Evolutionary conservation across 2,888 invertebrate species (phyloP).

Genomic region (Cerceris ruficornis): DNA sequence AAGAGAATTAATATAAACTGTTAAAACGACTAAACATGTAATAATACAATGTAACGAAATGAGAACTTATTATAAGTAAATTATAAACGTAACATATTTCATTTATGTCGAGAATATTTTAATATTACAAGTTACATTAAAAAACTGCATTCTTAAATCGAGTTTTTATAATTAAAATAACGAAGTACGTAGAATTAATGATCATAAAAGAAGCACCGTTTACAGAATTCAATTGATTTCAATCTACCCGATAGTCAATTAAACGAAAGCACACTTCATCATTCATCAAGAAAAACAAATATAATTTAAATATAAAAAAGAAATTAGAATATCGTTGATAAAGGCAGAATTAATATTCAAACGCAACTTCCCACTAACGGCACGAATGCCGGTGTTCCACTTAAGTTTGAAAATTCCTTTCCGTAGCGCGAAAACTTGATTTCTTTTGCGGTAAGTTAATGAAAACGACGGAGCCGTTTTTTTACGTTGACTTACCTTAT

Average conservation of each 20-base stretch:
- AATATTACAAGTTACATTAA: not conserved
- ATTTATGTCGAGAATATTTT: not conserved
- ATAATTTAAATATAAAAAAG: no score
- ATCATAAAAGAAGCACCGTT: no score
- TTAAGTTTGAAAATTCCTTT: slow-evolving; percentile 22
- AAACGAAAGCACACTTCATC: no score
- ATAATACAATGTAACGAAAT: not conserved
- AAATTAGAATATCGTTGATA: no score
- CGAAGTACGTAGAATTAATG: no score
- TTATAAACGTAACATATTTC: not conserved
- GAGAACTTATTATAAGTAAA: not conserved
- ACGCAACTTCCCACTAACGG: not conserved
- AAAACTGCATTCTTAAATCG: not conserved
- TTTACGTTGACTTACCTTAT: slow-evolving; percentile 37
- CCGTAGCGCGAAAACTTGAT: slow-evolving; percentile 33
- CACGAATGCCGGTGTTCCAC: not conserved
- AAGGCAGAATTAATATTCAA: no score
- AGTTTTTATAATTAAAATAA: no score
- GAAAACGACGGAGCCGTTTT: not conserved
- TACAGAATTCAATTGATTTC: no score
- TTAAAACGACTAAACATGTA: not conserved
- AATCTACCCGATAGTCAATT: no score
- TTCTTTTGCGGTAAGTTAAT: not conserved
- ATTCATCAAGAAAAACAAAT: not conserved
- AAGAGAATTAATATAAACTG: slow-evolving; percentile 52